Percentiles rank a stretch among this genome's conserved stretches.
Evolutionary conservation across 2,888 invertebrate species (phyloP).

Genomic region (Cylloceria caligata): DNA sequence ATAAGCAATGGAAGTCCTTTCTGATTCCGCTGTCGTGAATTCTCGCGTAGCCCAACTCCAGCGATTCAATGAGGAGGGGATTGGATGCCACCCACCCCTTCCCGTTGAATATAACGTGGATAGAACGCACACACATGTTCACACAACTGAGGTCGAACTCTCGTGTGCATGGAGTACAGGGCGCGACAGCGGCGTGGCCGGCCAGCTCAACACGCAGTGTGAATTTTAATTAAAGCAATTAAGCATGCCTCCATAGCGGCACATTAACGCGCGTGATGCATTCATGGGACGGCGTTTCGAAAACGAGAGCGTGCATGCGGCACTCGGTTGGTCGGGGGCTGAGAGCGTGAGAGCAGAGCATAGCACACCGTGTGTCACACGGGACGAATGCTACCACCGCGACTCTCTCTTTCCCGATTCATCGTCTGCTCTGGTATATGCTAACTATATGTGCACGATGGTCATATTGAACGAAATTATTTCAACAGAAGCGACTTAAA

Average conservation of each 20-base stretch:
- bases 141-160: constrained; percentile 44
- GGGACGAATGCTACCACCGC: constrained; percentile 43
- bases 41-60: constrained; percentile 38
- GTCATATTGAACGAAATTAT: constrained; percentile 23
- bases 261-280: constrained; percentile 78
- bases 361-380: constrained; percentile 50
- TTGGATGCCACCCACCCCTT: constrained; percentile 34
- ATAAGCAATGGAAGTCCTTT: constrained; percentile 17
- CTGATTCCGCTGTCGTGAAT: constrained; percentile 41
- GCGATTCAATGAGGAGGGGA: constrained; percentile 44
- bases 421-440: constrained; percentile 9
- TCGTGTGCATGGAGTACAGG: constrained; percentile 31
- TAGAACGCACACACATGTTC: constrained; percentile 1
- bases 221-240: constrained; percentile 84
- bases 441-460: neutral
- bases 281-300: constrained; percentile 73
- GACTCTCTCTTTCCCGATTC: constrained; percentile 51
- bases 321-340: constrained; percentile 18
- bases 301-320: constrained; percentile 48
- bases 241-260: constrained; percentile 79
- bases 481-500: constrained; percentile 13
- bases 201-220: constrained; percentile 76
- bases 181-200: constrained; percentile 55
- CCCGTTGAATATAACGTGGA: constrained; percentile 25
- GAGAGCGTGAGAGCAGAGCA: constrained; percentile 29